These are phyloP conservation scores for Drosophila varians DNA, from an alignment of 1,140 invertebrate species.

Conservation along the genomic window DNA sequence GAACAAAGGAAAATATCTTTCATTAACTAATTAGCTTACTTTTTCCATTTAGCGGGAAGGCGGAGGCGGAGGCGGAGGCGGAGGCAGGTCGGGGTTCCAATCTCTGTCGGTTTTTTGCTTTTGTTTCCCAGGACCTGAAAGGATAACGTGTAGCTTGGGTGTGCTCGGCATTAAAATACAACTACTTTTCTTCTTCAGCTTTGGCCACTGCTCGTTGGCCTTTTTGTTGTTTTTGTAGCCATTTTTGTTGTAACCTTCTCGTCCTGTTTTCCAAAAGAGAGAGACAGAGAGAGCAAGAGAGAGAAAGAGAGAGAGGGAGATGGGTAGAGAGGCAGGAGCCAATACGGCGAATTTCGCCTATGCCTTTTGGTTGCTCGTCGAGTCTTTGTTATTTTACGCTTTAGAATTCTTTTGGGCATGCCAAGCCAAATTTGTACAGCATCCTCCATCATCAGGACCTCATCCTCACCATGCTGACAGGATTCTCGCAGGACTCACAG, in stretches of 20 bases:
- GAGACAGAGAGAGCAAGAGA: too few species aligned
- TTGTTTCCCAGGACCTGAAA: slow-evolving; percentile 55
- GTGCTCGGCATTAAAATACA: slow-evolving; percentile 63
- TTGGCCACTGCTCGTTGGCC: slow-evolving; percentile 5
- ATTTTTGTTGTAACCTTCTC: slow-evolving; percentile 48
- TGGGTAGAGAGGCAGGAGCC: too few species aligned
- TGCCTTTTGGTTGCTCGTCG: slow-evolving; percentile 48
- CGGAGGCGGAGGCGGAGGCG: neutral
- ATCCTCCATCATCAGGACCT: slow-evolving; percentile 32
- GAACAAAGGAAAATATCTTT: slow-evolving; percentile 80
- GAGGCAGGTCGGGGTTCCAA: slow-evolving; percentile 11
- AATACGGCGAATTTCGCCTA: neutral
- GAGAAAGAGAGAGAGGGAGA: too few species aligned
- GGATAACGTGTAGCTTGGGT: slow-evolving; percentile 66
- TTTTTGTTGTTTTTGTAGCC: slow-evolving; percentile 54
- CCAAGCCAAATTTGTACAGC: slow-evolving; percentile 75
- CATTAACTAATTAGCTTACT: slow-evolving; percentile 82
- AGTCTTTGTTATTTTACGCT: slow-evolving; percentile 78
- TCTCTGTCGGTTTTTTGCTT: slow-evolving; percentile 62
- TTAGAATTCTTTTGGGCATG: slow-evolving; percentile 76
- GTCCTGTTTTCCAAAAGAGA: neutral
- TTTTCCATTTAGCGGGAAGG: slow-evolving; percentile 49
- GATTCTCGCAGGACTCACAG: neutral
- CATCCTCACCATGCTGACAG: neutral
- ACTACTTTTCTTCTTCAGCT: slow-evolving; percentile 46